Conservation (phyloP, 2,797 vertebrate species). For the Sebastes cheni region DNA sequence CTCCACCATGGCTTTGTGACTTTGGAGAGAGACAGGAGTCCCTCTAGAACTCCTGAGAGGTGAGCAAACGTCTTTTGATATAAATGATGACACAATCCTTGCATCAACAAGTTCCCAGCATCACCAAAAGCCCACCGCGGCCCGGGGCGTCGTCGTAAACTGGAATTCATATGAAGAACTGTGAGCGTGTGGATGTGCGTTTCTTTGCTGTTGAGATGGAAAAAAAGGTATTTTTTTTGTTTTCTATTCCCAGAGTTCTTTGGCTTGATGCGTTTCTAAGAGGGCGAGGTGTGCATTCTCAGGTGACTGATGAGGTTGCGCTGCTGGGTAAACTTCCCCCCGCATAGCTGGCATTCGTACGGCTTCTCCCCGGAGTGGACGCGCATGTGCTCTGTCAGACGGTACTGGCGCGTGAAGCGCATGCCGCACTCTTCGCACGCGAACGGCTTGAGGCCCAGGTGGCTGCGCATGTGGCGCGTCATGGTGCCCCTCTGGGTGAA, state of each 20-base stretch:
- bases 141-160: slow-evolving; percentile 63
- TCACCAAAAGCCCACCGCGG: slow-evolving; percentile 59
- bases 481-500: slow-evolving; percentile 99
- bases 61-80: slow-evolving; percentile 57
- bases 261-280: slow-evolving; percentile 89
- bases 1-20: slow-evolving; percentile 67
- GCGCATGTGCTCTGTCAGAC: slow-evolving; percentile 99
- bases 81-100: slow-evolving; percentile 59
- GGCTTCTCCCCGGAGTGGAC: slow-evolving; percentile 99
- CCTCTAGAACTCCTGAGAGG: slow-evolving; percentile 74
- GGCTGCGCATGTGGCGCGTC: slow-evolving; percentile 99
- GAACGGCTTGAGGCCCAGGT: slow-evolving; percentile 97
- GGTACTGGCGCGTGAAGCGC: slow-evolving; percentile 99
- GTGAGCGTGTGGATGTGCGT: slow-evolving; percentile 66
- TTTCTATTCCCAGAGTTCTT: slow-evolving; percentile 87
- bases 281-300: slow-evolving; percentile 98
- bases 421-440: slow-evolving; percentile 99
- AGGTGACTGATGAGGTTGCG: slow-evolving; percentile 99
- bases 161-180: slow-evolving; percentile 58
- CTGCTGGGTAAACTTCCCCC: slow-evolving; percentile 99
- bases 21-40: slow-evolving; percentile 72
- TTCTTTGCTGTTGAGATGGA: slow-evolving; percentile 73
- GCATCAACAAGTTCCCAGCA: slow-evolving; percentile 56
- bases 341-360: slow-evolving; percentile 99
- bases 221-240: slow-evolving; percentile 47